Conservation (phyloP, 1,140 invertebrate species). For the Temnothorax curvispinosus region DNA sequence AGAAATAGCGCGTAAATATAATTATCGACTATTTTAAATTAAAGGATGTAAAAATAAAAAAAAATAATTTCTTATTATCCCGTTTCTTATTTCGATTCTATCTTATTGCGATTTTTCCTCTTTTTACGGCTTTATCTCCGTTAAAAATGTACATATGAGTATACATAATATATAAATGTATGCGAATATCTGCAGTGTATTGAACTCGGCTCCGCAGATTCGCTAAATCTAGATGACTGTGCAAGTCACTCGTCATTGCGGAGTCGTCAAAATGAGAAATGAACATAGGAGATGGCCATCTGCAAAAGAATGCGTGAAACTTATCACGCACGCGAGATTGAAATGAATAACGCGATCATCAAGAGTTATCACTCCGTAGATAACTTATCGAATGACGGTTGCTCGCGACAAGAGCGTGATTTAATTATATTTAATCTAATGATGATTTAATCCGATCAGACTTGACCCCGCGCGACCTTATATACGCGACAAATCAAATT, state of each 20-base stretch:
- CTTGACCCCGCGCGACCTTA: background rate
- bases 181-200: background rate
- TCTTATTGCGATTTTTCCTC: background rate
- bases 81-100: background rate
- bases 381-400: conserved; percentile 38
- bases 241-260: background rate
- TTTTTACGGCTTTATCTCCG: background rate
- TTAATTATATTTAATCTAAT: background rate
- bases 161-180: background rate
- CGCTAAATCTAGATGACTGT: background rate
- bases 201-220: background rate
- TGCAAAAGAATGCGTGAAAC: background rate
- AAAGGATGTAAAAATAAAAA: background rate
- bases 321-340: background rate
- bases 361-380: background rate
- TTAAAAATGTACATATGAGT: background rate
- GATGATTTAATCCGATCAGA: background rate
- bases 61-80: background rate
- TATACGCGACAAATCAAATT: background rate
- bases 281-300: conserved; percentile 1
- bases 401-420: background rate
- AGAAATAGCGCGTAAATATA: background rate
- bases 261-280: background rate
- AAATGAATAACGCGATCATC: background rate
- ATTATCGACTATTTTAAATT: background rate